Conservation (phyloP, 2,797 vertebrate genomes). For the Acipenser ruthenus region DNA sequence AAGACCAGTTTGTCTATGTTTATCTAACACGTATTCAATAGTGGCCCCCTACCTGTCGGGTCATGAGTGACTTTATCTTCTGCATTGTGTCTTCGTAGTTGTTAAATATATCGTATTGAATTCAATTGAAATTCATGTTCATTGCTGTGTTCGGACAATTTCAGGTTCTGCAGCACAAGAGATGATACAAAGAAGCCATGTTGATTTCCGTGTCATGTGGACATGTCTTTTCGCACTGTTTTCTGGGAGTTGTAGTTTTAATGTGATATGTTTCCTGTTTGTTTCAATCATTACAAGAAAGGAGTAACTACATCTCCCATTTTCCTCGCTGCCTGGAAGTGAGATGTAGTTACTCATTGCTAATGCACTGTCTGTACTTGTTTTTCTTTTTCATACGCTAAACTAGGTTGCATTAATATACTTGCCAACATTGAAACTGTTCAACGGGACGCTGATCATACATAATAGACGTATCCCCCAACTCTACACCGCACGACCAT, state of each 20-base stretch:
- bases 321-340: not conserved
- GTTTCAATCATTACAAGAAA: not conserved
- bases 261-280: not conserved
- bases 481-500: no score
- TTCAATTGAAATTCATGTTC: no score
- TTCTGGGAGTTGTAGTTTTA: constrained; percentile 63
- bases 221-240: constrained; percentile 23
- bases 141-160: constrained; percentile 6
- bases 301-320: constrained; percentile 13
- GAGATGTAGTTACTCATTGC: no score
- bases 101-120: no score
- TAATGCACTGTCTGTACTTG: no score
- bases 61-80: constrained; percentile 95
- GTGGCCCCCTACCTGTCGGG: constrained; percentile 77
- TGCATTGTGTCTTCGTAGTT: constrained; percentile 61
- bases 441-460: no score
- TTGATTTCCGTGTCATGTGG: constrained; percentile 64
- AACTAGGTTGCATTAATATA: no score
- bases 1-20: no score
- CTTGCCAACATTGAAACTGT: no score
- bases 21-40: no score
- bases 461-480: no score
- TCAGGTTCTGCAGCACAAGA: constrained; percentile 36
- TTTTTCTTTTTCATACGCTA: no score
- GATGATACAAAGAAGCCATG: constrained; percentile 62